Base-by-base conservation (phyloP, 2,888 invertebrate species). In the Plemyria rubiginata region DNA sequence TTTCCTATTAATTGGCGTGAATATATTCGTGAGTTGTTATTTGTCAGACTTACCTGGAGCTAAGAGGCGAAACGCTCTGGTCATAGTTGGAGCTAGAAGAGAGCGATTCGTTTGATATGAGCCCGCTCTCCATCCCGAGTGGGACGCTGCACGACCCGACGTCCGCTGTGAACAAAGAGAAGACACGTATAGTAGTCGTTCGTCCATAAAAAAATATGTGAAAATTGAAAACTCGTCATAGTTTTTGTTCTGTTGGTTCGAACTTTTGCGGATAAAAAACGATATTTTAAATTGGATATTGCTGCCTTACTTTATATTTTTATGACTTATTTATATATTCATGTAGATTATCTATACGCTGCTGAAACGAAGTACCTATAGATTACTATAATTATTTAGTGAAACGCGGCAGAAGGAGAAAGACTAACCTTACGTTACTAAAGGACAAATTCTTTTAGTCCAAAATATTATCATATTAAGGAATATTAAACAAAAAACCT, bases 61-160 rank as follows among this genome's bases (percentile, higher is more conserved):
- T 97, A 76, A 97, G 96, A 38, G 98, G 97, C 54, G 98, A 98
- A 40, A 97, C 97, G 74, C 96, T 97, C 82, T 96, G 96, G 76
- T 95, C 94, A 84, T 98, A 97, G 72, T 96, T 96, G 57, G 97
- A 97, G 81, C 97, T 97, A 62, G 97, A 96, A 5, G 96, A 95
- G 77, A 98, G 96, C 72, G 97, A 96, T 72, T 96, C 95, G 88
- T 98, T 97, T 54, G 96, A 95, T 79, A 98, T 97, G 83, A 94
- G 94, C 40, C 97, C 97, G 75, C 95, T 96, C 85, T 97, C 97
- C 97, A 98, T 97, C 58, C 98, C 98, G 73, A 98, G 94, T 13
- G 97, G 95, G 54, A 95, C 92, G 74, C 94, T 94, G 85, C 96
- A 96, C 83, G 94, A 94, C 66, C 95, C 96, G 93, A 93, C 66